phyloP scores from a whole-genome alignment of 1,140 invertebrate genomes.

The Centruroides sculpturatus region DNA sequence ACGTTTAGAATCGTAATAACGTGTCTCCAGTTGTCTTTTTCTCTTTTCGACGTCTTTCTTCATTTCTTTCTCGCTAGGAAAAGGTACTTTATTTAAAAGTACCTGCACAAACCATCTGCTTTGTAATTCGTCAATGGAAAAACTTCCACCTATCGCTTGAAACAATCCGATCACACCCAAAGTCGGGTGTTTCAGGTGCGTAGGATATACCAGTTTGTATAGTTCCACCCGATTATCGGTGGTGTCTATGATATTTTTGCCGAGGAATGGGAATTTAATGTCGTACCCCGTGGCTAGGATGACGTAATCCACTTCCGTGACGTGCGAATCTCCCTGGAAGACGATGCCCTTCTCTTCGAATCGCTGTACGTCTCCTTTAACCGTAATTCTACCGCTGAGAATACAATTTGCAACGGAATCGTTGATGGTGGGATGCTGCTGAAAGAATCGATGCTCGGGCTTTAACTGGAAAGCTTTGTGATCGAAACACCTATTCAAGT shows the following conservation, averaged over 20 bases:
- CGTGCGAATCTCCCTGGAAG: slow-evolving; percentile 20
- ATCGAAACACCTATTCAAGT: slow-evolving; percentile 25
- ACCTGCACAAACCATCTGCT: slow-evolving; percentile 18
- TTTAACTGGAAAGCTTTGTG: slow-evolving; percentile 3
- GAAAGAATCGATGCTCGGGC: slow-evolving; percentile 20
- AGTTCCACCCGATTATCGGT: slow-evolving; percentile 8
- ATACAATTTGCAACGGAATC: slow-evolving; percentile 36
- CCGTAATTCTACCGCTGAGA: slow-evolving; percentile 24
- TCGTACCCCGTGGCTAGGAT: slow-evolving; percentile 19
- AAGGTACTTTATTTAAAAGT: slow-evolving; percentile 14
- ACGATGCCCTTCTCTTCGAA: slow-evolving; percentile 25
- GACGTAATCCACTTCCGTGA: slow-evolving; percentile 1
- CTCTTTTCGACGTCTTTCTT: slow-evolving; percentile 18
- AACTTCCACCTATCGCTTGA: slow-evolving; percentile 36
- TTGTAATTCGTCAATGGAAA: slow-evolving; percentile 36
- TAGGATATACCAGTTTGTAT: slow-evolving; percentile 25
- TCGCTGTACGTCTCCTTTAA: slow-evolving; percentile 27
- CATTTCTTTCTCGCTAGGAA: slow-evolving; percentile 24
- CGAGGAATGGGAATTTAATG: slow-evolving; percentile 16
- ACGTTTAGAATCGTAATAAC: slow-evolving; percentile 23
- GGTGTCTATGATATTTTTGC: slow-evolving; percentile 1
- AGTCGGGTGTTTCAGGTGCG: slow-evolving; percentile 22
- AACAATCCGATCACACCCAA: slow-evolving; percentile 36
- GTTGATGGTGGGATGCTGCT: slow-evolving; percentile 38
- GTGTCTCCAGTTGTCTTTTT: slow-evolving; percentile 18